Conservation (phyloP, 2,113 vertebrate species). For the Triplophysa tibetana region DNA sequence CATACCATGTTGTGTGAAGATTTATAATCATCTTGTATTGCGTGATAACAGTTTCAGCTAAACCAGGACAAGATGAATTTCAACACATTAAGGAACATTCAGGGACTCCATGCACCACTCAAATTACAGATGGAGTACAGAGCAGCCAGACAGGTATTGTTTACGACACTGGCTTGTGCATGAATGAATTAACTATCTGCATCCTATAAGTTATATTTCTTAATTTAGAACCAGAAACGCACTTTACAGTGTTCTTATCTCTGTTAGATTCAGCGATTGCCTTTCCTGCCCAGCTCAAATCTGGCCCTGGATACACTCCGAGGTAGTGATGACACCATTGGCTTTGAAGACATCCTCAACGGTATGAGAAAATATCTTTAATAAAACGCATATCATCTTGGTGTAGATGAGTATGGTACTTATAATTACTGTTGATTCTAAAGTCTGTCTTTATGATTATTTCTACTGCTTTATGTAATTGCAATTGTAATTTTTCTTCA, state of each 20-base stretch:
- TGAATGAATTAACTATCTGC: too few relatives aligned
- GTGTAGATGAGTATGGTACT: background rate
- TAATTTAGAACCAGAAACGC: too few relatives aligned
- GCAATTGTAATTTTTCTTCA: slow-evolving; percentile 70
- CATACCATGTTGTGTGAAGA: background rate
- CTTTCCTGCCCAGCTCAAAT: slow-evolving; percentile 92
- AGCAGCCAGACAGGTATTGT: slow-evolving; percentile 84
- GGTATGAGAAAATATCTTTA: slow-evolving; percentile 70
- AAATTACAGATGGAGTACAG: slow-evolving; percentile 95
- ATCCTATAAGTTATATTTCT: too few relatives aligned
- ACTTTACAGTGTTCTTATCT: background rate
- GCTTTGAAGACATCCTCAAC: slow-evolving; percentile 94
- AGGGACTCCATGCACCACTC: slow-evolving; percentile 88
- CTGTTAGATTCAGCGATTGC: slow-evolving; percentile 87
- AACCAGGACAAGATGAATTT: slow-evolving; percentile 94
- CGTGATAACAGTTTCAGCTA: slow-evolving; percentile 78
- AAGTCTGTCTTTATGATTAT: background rate
- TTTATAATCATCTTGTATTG: background rate
- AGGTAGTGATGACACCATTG: slow-evolving; percentile 83
- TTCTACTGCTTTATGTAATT: background rate
- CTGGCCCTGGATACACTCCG: slow-evolving; percentile 88
- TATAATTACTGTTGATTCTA: background rate
- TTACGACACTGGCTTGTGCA: background rate
- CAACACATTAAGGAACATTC: slow-evolving; percentile 87
- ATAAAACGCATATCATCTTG: background rate